Conservation (phyloP, 1,140 invertebrate species). For the Sinonovacula constricta region DNA sequence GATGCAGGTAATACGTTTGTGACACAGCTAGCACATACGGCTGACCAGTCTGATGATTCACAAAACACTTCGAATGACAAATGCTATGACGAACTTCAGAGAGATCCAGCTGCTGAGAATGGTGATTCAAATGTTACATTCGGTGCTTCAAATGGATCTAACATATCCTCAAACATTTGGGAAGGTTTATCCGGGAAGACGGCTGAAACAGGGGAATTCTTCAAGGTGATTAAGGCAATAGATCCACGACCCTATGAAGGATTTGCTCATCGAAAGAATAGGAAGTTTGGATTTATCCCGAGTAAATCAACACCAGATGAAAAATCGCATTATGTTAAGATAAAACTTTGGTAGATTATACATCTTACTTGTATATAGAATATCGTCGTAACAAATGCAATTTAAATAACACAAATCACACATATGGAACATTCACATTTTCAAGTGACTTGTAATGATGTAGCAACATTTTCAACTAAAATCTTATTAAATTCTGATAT, state of each 20-base stretch:
- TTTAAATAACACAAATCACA: too few species aligned
- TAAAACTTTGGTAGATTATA: constrained; percentile 33
- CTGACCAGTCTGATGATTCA: background rate
- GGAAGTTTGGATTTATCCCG: background rate
- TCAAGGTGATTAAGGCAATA: constrained; percentile 37
- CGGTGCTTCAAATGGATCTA: too few species aligned
- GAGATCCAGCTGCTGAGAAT: background rate
- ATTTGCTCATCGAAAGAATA: constrained; percentile 39
- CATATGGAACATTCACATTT: too few species aligned
- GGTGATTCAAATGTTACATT: background rate
- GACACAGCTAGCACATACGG: background rate
- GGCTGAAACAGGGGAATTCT: constrained; percentile 7
- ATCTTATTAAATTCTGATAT: too few species aligned
- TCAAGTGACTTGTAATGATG: too few species aligned
- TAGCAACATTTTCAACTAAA: too few species aligned
- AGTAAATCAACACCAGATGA: constrained; percentile 2
- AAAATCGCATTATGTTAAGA: constrained; percentile 42
- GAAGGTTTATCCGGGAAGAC: background rate
- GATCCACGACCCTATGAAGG: constrained; percentile 30
- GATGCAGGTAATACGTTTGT: too few species aligned
- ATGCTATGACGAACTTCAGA: background rate
- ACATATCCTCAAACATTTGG: too few species aligned
- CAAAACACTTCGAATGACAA: background rate
- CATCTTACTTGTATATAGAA: too few species aligned
- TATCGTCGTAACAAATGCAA: too few species aligned